Conservation (phyloP, 2,797 vertebrate species). For the Rhinatrema bivittatum region DNA sequence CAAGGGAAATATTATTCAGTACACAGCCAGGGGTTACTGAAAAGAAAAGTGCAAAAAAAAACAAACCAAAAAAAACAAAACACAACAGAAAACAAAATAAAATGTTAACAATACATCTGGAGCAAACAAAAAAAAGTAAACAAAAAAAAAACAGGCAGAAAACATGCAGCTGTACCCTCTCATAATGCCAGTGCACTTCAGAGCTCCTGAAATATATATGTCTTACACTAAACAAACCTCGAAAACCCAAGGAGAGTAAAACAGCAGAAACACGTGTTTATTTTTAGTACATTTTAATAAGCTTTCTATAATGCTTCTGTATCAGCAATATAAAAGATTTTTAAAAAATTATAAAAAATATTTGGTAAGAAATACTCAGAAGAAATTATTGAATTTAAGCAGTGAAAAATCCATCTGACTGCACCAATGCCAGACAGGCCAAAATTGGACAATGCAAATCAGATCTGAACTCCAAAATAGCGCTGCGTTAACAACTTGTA, state of each 20-base stretch:
- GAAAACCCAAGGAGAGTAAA: slow-evolving; percentile 1
- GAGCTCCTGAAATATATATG: too few relatives aligned
- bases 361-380: slow-evolving; percentile 26
- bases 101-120: slow-evolving; percentile 41
- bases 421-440: not conserved
- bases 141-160: slow-evolving; percentile 14
- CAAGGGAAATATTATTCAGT: slow-evolving; percentile 87
- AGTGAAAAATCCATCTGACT: too few relatives aligned
- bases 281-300: not conserved
- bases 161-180: too few relatives aligned
- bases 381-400: slow-evolving; percentile 18
- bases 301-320: not conserved
- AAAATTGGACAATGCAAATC: slow-evolving; percentile 5
- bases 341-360: not conserved
- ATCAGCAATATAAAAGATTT: slow-evolving; percentile 13
- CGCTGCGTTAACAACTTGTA: slow-evolving; percentile 25
- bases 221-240: not conserved
- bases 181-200: not conserved
- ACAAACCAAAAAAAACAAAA: slow-evolving; percentile 66
- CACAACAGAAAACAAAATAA: slow-evolving; percentile 39
- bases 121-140: slow-evolving; percentile 46
- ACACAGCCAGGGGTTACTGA: slow-evolving; percentile 98
- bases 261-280: not conserved
- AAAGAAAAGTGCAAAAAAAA: slow-evolving; percentile 96
- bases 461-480: slow-evolving; percentile 14